A percentile compares a stretch with the other conserved stretches of the same genome.
These are phyloP conservation scores for Dipodomys merriami DNA, from an alignment of 2,113 vertebrate species.

Conservation along the genomic window DNA sequence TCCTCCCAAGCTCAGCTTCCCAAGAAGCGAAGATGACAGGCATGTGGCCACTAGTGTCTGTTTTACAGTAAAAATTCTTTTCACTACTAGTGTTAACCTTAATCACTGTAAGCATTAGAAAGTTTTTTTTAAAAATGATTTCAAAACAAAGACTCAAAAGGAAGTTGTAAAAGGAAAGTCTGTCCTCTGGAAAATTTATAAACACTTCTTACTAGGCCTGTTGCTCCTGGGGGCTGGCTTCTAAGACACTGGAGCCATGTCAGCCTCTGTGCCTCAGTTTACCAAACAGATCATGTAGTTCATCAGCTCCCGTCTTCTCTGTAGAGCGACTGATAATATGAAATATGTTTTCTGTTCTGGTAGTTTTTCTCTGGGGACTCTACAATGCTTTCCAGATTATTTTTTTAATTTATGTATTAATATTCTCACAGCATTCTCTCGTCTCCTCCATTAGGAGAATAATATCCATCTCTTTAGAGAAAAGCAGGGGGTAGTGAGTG, in stretches of 20 bases:
- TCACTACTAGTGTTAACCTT: constrained; percentile 16
- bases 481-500: constrained; percentile 73
- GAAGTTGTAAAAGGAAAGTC: neutral
- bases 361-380: constrained; percentile 65
- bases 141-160: constrained; percentile 29
- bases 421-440: constrained; percentile 77
- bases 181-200: constrained; percentile 21
- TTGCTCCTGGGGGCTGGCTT: neutral
- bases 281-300: neutral
- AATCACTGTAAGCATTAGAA: constrained; percentile 40
- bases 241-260: neutral
- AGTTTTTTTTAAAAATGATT: neutral
- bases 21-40: too few relatives aligned
- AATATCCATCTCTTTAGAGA: constrained; percentile 74
- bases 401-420: constrained; percentile 82
- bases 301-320: neutral
- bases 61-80: neutral
- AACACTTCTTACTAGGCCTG: neutral
- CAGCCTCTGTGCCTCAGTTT: constrained; percentile 61
- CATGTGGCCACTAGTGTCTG: too few relatives aligned
- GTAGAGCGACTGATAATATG: constrained; percentile 41
- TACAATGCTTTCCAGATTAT: constrained; percentile 75
- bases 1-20: too few relatives aligned
- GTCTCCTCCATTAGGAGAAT: constrained; percentile 73
- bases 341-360: constrained; percentile 68